Evolutionary conservation across 2,888 invertebrate species (phyloP).

Genomic region (Ctenicera cuprea): DNA sequence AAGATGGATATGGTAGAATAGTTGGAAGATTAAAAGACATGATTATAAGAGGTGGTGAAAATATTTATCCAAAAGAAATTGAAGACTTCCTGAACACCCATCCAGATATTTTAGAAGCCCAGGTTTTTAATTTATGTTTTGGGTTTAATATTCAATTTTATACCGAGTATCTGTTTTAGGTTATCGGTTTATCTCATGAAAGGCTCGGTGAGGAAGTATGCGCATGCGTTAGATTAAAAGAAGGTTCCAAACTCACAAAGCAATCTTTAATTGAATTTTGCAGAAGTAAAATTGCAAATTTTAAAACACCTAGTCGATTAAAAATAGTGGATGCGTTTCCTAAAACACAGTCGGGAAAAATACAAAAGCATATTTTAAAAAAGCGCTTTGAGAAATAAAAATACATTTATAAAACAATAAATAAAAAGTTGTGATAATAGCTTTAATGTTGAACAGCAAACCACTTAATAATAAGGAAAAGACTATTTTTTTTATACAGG

Average conservation of each 20-base stretch:
- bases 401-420: too few relatives aligned
- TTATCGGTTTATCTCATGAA: constrained; percentile 83
- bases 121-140: constrained; percentile 72
- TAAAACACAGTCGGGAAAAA: constrained; percentile 88
- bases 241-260: constrained; percentile 73
- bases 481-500: too few relatives aligned
- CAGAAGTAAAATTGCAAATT: constrained; percentile 83
- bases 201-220: constrained; percentile 87
- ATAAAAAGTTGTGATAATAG: too few relatives aligned
- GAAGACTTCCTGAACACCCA: constrained; percentile 85
- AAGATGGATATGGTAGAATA: constrained; percentile 82
- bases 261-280: constrained; percentile 79
- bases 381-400: neutral
- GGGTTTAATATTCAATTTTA: neutral
- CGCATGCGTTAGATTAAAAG: constrained; percentile 78
- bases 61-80: constrained; percentile 89
- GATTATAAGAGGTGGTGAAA: constrained; percentile 88
- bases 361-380: constrained; percentile 82
- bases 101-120: constrained; percentile 82
- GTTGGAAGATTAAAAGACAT: constrained; percentile 87
- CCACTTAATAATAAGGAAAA: too few relatives aligned
- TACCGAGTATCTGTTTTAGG: constrained; percentile 70
- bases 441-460: too few relatives aligned
- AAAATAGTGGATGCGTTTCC: constrained; percentile 83
- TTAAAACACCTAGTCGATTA: constrained; percentile 87